phyloP scores from a whole-genome alignment of 2,113 vertebrate genomes.

The Zeus faber region DNA sequence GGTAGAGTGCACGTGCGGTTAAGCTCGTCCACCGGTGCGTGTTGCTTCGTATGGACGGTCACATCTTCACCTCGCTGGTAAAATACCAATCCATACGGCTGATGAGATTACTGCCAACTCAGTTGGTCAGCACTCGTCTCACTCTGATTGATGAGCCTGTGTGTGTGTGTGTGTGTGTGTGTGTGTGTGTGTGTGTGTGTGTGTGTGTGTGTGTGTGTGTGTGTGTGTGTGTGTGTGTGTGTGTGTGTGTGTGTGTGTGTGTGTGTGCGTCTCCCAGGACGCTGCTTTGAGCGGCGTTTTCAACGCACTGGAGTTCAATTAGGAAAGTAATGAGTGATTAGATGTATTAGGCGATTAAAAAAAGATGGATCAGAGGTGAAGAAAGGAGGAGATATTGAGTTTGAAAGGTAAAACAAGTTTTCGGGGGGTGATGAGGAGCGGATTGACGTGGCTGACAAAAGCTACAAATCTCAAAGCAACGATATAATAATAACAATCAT shows the following conservation, averaged over 20 bases:
- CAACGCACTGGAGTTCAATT: background rate
- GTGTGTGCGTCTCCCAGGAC: background rate
- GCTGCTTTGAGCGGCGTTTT: background rate
- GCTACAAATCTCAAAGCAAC: no score
- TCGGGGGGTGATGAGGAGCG: no score
- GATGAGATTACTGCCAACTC: conserved; percentile 8
- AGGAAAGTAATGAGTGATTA: background rate
- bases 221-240: background rate
- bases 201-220: background rate
- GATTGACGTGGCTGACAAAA: no score
- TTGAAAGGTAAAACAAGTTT: no score
- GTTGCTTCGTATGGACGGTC: no score
- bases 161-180: conserved; percentile 2
- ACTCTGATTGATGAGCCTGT: conserved; percentile 2
- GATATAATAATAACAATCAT: no score
- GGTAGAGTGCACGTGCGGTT: no score
- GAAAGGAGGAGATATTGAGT: background rate
- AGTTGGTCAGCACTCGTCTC: background rate
- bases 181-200: conserved; percentile 3
- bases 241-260: background rate
- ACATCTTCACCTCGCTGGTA: conserved; percentile 4
- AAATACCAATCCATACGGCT: conserved; percentile 7
- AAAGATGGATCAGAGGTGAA: background rate
- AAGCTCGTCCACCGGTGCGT: no score
- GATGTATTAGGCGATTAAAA: background rate